Percentiles rank a stretch among this genome's conserved stretches.
Evolutionary conservation across 2,113 vertebrate species (phyloP).

Genomic region (Taxidea taxus): DNA sequence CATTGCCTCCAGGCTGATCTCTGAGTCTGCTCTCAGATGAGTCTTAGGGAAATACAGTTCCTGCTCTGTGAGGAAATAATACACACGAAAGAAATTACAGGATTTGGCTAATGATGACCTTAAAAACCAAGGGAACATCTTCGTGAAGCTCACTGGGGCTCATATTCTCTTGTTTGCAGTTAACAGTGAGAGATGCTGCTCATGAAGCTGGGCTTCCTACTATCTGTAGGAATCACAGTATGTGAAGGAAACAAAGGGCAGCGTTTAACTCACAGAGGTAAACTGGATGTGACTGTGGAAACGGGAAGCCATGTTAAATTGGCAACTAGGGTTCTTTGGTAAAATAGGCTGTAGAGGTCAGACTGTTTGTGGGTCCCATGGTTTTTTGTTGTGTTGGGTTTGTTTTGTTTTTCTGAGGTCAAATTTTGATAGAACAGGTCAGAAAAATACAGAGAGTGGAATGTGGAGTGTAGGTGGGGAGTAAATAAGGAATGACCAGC

Average conservation of each 20-base stretch:
- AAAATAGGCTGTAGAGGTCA: background rate
- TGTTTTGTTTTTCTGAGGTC: background rate
- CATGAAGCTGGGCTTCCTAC: background rate
- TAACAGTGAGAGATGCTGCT: background rate
- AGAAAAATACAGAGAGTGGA: background rate
- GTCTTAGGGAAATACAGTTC: background rate
- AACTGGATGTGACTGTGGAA: background rate
- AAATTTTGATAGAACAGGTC: background rate
- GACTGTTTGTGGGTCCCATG: background rate
- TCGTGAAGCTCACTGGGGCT: background rate
- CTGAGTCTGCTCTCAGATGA: background rate
- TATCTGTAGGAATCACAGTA: background rate
- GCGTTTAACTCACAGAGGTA: background rate
- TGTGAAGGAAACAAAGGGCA: background rate
- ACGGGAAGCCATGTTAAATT: background rate
- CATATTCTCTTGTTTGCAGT: background rate
- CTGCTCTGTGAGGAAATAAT: background rate
- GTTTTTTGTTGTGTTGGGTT: background rate
- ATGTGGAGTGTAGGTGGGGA: background rate
- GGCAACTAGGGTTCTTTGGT: background rate
- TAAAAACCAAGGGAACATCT: background rate
- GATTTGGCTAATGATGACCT: background rate
- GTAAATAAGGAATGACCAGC: background rate
- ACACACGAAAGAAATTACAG: background rate
- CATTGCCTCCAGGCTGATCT: background rate